Percentiles rank a stretch among this genome's conserved stretches.
Evolutionary conservation across 2,888 invertebrate genomes (phyloP).

Genomic region (Phyto melanocephala): DNA sequence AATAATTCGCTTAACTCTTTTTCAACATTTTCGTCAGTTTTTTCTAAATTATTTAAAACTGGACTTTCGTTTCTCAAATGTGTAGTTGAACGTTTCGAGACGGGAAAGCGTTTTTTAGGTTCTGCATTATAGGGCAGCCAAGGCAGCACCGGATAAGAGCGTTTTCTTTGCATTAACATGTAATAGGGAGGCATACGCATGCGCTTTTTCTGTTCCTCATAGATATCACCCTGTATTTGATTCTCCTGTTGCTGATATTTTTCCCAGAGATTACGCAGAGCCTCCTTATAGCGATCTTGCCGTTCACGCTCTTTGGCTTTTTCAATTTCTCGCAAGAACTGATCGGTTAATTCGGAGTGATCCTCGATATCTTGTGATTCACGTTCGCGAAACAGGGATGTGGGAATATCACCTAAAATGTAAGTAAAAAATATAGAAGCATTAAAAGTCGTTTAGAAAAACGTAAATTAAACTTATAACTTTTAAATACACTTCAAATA

Average conservation of each 20-base stretch:
- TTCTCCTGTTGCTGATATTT: slow-evolving; percentile 77
- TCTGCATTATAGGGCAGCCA: slow-evolving; percentile 77
- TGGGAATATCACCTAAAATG: slow-evolving; percentile 68
- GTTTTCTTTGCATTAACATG: slow-evolving; percentile 77
- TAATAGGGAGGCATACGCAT: slow-evolving; percentile 75
- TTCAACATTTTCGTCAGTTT: slow-evolving; percentile 85
- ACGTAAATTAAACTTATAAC: too few relatives aligned
- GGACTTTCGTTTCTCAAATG: slow-evolving; percentile 71
- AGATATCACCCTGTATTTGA: slow-evolving; percentile 73
- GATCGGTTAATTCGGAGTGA: slow-evolving; percentile 75
- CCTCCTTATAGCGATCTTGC: slow-evolving; percentile 76
- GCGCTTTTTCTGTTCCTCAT: slow-evolving; percentile 75
- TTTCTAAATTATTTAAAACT: slow-evolving; percentile 74
- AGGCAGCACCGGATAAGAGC: slow-evolving; percentile 77
- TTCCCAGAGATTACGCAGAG: slow-evolving; percentile 76
- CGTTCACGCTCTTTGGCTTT: slow-evolving; percentile 76
- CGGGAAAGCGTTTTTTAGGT: slow-evolving; percentile 83
- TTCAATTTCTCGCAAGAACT: slow-evolving; percentile 78
- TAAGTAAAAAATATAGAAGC: neutral
- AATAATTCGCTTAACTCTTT: slow-evolving; percentile 86
- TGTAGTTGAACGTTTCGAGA: slow-evolving; percentile 84
- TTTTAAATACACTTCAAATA: neutral
- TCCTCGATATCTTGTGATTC: slow-evolving; percentile 66
- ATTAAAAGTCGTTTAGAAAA: neutral
- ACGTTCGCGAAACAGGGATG: slow-evolving; percentile 75